Evolutionary conservation across 2,113 vertebrate genomes (phyloP).

Genomic region (Xerus inauris): DNA sequence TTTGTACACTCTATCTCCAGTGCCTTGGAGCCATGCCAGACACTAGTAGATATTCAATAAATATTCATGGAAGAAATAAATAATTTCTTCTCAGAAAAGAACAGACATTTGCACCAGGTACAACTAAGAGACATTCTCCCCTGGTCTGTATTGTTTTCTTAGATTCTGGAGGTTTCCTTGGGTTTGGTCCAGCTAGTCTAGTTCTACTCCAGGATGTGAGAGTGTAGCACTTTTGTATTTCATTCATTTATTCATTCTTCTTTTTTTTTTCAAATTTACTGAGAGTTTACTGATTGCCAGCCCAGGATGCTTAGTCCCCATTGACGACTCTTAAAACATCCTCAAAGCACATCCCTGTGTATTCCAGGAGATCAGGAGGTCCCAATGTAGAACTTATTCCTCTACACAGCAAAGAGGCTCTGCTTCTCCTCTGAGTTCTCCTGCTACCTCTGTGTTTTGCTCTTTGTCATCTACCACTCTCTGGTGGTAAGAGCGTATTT

Average conservation of each 20-base stretch:
- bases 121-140: neutral
- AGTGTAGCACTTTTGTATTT: neutral
- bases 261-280: neutral
- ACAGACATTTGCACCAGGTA: neutral
- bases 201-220: neutral
- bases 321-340: neutral
- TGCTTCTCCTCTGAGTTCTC: neutral
- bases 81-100: neutral
- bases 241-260: neutral
- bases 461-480: neutral
- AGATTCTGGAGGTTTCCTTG: neutral
- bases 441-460: neutral
- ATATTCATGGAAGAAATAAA: neutral
- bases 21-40: neutral
- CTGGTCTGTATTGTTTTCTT: neutral
- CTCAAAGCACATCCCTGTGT: neutral
- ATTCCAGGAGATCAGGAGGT: neutral
- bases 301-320: neutral
- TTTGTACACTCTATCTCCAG: neutral
- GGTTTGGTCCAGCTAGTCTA: neutral
- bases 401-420: neutral
- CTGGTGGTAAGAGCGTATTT: neutral
- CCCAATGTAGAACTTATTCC: neutral
- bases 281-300: neutral
- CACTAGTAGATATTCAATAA: neutral